Percentiles rank a stretch among this genome's conserved stretches.
These are phyloP conservation scores for Bradypus variegatus DNA, from an alignment of 2,797 vertebrate species.

Conservation along the genomic window DNA sequence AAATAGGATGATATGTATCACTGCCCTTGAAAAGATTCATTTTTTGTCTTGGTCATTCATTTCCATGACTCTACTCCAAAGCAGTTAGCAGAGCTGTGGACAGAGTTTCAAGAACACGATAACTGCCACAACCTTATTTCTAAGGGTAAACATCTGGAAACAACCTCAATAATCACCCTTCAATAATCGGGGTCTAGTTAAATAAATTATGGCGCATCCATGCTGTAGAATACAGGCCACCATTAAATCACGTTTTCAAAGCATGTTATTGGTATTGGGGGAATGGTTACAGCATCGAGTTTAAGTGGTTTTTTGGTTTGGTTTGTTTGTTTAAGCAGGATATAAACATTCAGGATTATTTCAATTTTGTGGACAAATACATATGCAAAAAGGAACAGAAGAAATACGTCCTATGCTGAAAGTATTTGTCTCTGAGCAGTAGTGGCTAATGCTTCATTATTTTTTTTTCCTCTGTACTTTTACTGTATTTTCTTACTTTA, in stretches of 20 bases:
- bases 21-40: neutral
- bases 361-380: neutral
- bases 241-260: neutral
- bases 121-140: neutral
- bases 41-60: neutral
- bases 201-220: neutral
- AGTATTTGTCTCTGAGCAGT: neutral
- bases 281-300: neutral
- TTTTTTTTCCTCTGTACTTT: neutral
- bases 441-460: neutral
- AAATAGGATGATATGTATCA: neutral
- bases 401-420: too few relatives aligned
- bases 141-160: neutral
- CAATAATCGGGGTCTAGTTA: neutral
- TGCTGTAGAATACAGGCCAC: neutral
- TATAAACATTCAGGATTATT: neutral
- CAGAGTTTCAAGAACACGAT: neutral
- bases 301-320: neutral
- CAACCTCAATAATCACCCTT: neutral
- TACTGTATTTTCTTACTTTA: neutral
- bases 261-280: neutral
- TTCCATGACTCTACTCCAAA: neutral
- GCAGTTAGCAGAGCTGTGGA: neutral
- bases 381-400: neutral
- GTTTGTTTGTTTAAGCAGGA: neutral